phyloP scores from a whole-genome alignment of 2,888 invertebrate genomes.

The Orthosia gothica region DNA sequence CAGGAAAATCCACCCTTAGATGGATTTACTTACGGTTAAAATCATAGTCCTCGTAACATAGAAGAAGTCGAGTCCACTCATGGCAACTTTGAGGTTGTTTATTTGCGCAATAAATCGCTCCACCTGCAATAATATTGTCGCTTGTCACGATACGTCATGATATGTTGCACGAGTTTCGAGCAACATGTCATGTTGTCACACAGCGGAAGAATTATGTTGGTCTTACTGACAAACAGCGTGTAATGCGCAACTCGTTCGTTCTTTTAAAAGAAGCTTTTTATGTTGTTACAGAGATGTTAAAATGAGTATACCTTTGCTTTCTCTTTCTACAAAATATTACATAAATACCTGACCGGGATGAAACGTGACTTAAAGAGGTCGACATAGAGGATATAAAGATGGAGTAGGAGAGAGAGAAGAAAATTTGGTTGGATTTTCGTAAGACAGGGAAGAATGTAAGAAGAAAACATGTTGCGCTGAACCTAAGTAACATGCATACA shows the following conservation, averaged over 20 bases:
- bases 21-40: constrained; percentile 85
- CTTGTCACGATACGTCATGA: constrained; percentile 1
- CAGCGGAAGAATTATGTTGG: not conserved
- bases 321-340: too few species aligned
- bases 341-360: too few species aligned
- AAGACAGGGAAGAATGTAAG: too few species aligned
- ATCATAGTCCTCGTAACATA: constrained; percentile 91
- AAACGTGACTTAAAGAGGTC: too few species aligned
- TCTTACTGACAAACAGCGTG: not conserved
- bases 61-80: constrained; percentile 92
- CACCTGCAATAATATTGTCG: constrained; percentile 81
- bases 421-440: too few species aligned
- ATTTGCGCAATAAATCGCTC: constrained; percentile 92
- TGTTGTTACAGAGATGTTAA: too few species aligned
- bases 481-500: too few species aligned
- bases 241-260: not conserved
- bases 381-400: too few species aligned
- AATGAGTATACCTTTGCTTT: too few species aligned
- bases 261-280: not conserved
- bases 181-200: constrained; percentile 21
- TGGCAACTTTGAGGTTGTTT: constrained; percentile 90
- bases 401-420: too few species aligned
- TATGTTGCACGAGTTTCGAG: not conserved
- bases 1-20: too few species aligned
- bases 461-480: too few species aligned